phyloP scores from a whole-genome alignment of 2,797 vertebrate species.

The Phaenicophaeus curvirostris region DNA sequence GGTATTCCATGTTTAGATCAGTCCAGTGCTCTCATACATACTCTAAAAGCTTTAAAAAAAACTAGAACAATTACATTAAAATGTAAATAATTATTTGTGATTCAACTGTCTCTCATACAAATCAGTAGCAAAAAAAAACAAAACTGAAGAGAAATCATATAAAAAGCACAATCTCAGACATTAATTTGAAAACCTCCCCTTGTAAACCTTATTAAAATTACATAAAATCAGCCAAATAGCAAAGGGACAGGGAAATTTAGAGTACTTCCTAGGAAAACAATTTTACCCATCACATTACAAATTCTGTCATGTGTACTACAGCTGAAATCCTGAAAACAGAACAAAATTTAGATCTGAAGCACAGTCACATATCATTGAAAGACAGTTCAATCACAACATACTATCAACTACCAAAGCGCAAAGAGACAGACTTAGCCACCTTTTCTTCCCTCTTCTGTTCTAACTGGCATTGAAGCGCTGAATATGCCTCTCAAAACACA shows the following conservation, averaged over 20 bases:
- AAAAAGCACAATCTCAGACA: background rate
- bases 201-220: background rate
- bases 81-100: conserved; percentile 44
- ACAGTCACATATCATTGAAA: conserved; percentile 8
- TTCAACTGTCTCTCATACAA: conserved; percentile 25
- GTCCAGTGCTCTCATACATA: background rate
- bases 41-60: background rate
- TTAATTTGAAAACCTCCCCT: background rate
- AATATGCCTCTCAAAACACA: background rate
- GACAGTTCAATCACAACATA: conserved; percentile 38
- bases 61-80: conserved; percentile 17
- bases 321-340: conserved; percentile 45
- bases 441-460: background rate
- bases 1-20: background rate
- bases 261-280: conserved; percentile 16
- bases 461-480: background rate
- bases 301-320: conserved; percentile 1
- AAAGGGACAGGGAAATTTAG: background rate
- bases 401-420: background rate
- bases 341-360: conserved; percentile 16
- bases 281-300: conserved; percentile 36
- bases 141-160: background rate
- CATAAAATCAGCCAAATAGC: background rate
- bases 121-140: background rate
- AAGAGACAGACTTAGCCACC: background rate